Percentiles rank a stretch among this genome's conserved stretches.
Evolutionary conservation across 2,113 vertebrate genomes (phyloP).

Genomic region (Desmodus rotundus): DNA sequence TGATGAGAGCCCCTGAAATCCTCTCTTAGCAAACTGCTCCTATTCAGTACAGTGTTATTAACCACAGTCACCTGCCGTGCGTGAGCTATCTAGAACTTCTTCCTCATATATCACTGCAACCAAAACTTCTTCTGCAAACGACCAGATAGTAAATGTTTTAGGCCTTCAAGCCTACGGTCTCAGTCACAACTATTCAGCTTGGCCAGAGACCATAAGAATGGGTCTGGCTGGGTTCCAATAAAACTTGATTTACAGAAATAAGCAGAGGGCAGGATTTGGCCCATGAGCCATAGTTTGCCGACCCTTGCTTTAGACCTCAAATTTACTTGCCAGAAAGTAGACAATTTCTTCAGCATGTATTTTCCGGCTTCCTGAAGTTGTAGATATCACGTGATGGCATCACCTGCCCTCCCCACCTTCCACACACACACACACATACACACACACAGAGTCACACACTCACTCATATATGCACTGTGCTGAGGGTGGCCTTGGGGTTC

Average conservation of each 20-base stretch:
- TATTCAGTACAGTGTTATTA: background rate
- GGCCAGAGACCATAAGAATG: background rate
- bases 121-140: background rate
- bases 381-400: background rate
- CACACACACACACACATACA: background rate
- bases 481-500: background rate
- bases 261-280: background rate
- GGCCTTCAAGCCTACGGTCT: background rate
- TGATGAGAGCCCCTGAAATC: background rate
- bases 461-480: background rate
- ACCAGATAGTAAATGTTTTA: background rate
- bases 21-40: background rate
- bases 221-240: background rate
- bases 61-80: no score
- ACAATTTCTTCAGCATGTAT: background rate
- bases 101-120: background rate
- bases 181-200: background rate
- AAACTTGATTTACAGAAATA: slow-evolving; percentile 12
- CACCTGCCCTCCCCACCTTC: no score
- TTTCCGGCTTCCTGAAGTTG: background rate
- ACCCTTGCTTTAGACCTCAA: background rate
- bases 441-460: background rate
- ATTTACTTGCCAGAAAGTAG: background rate
- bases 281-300: background rate
- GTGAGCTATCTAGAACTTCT: no score